Evolutionary conservation across 1,140 invertebrate species (phyloP).

Genomic region (Caligus rogercresseyi): DNA sequence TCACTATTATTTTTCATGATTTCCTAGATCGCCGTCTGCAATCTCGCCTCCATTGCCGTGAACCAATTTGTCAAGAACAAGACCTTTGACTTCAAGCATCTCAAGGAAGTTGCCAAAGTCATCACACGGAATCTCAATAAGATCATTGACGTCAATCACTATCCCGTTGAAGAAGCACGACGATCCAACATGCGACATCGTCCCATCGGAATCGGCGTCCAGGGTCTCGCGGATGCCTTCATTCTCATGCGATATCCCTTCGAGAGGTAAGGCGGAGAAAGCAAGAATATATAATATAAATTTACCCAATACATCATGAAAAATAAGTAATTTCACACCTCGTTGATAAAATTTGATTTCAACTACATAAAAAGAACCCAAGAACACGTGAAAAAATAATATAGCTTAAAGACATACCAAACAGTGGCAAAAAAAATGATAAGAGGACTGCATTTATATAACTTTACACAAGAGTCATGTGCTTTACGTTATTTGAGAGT

Average conservation of each 20-base stretch:
- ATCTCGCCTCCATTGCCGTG: constrained; percentile 92
- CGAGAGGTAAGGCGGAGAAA: constrained; percentile 39
- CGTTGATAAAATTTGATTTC: background rate
- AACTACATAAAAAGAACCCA: background rate
- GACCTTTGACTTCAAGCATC: constrained; percentile 70
- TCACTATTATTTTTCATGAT: constrained; percentile 21
- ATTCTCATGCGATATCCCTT: constrained; percentile 86
- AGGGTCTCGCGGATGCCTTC: constrained; percentile 91
- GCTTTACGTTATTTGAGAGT: too few species aligned
- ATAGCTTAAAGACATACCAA: too few species aligned
- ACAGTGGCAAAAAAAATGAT: too few species aligned
- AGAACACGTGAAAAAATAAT: too few species aligned
- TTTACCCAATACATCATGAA: too few species aligned
- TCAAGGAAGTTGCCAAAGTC: constrained; percentile 72
- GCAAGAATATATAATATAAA: too few species aligned
- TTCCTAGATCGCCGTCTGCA: constrained; percentile 74
- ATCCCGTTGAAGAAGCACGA: constrained; percentile 64
- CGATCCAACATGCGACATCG: constrained; percentile 77
- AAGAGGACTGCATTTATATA: too few species aligned
- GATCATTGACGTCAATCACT: constrained; percentile 93
- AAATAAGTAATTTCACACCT: background rate
- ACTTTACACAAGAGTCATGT: too few species aligned
- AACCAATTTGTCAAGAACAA: constrained; percentile 77
- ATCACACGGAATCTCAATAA: constrained; percentile 86
- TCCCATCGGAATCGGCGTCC: constrained; percentile 88